A percentile compares a stretch with the other conserved stretches of the same genome.
phyloP scores from a whole-genome alignment of 1,140 invertebrate genomes.

The Bursaphelenchus mucronatus region DNA sequence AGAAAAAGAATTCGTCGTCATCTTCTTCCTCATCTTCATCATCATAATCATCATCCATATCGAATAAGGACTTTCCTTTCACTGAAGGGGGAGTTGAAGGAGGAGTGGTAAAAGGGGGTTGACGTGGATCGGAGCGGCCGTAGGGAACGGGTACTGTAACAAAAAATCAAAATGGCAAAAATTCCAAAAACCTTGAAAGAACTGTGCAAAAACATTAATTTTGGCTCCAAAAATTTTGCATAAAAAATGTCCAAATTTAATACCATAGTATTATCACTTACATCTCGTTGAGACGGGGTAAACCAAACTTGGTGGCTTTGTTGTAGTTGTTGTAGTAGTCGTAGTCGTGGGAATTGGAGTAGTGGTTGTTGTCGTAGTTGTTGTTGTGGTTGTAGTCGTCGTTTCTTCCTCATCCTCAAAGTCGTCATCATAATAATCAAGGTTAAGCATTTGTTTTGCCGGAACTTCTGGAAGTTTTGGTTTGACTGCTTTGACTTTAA shows the following conservation, averaged over 20 bases:
- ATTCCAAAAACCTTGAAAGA: too few relatives aligned
- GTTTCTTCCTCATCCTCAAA: constrained; percentile 11
- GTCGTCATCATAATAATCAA: constrained; percentile 22
- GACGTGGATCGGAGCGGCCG: neutral
- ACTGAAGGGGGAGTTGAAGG: neutral
- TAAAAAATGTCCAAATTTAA: too few relatives aligned
- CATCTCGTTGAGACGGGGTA: neutral
- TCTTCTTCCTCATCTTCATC: constrained; percentile 8
- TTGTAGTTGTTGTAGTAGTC: constrained; percentile 2
- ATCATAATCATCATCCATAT: constrained; percentile 2
- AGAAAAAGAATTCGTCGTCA: constrained; percentile 19
- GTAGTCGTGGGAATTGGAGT: neutral
- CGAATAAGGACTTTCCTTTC: neutral
- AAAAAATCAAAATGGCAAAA: too few relatives aligned
- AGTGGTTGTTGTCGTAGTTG: neutral
- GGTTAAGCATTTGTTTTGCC: constrained; percentile 11
- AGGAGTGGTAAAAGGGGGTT: neutral
- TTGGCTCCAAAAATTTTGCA: too few relatives aligned
- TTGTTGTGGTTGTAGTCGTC: neutral
- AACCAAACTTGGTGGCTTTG: neutral
- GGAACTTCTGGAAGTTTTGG: neutral
- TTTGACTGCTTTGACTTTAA: neutral
- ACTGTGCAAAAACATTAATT: too few relatives aligned
- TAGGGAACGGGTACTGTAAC: neutral
- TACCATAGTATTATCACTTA: too few relatives aligned